phyloP scores from a whole-genome alignment of 2,113 vertebrate species.

The Eidolon helvum region DNA sequence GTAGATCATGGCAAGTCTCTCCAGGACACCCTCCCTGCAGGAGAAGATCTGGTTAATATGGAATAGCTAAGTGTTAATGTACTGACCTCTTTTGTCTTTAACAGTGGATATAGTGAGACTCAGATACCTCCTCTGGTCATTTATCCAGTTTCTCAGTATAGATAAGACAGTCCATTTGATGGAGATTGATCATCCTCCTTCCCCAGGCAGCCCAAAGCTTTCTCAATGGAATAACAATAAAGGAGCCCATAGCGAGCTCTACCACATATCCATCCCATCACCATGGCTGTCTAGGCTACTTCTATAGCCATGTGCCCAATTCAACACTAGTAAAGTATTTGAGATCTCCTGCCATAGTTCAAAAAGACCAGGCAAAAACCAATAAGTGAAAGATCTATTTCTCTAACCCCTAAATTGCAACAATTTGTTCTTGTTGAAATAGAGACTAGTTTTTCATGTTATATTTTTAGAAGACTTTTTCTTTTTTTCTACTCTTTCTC shows the following conservation, averaged over 20 bases:
- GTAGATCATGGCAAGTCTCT: background rate
- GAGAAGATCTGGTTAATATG: background rate
- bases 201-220: background rate
- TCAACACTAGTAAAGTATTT: background rate
- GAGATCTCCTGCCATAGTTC: background rate
- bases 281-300: background rate
- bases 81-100: background rate
- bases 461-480: background rate
- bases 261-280: background rate
- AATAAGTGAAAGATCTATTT: background rate
- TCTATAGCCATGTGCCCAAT: background rate
- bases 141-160: background rate
- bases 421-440: background rate
- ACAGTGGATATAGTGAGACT: background rate
- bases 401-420: background rate
- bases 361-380: slow-evolving; percentile 10
- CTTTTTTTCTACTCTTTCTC: background rate
- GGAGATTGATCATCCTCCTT: background rate
- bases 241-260: background rate
- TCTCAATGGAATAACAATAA: background rate
- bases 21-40: background rate
- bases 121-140: background rate
- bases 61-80: background rate
- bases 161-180: background rate
- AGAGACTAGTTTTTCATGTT: background rate